Evolutionary conservation across 2,888 invertebrate genomes (phyloP), one percentile per base, ranked within the genome.

Genomic region (Dermolepida albohirtum): DNA sequence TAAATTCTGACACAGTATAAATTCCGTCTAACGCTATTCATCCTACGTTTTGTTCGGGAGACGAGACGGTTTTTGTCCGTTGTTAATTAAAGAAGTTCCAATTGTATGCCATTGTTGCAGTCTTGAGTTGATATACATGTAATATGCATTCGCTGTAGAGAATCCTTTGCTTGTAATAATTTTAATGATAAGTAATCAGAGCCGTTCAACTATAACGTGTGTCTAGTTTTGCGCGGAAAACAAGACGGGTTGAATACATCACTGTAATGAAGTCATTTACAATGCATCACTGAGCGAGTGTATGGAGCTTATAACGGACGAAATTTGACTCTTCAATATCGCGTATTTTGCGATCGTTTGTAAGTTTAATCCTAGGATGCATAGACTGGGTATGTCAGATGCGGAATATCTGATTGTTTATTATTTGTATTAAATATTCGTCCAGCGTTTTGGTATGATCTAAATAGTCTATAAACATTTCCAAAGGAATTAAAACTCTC

Each of bases 1-100:
- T 59, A 59, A 44, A 44, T 59, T 59, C 59, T 44, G 59, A 59
- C 59, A 59, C 59, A n/a, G 59, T 43, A 59, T 59, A 59, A 59
- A 44, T 59, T 59, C 44, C 44, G 59, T 59, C 54, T 44, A 12
- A 14, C 44, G 43, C 54, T 40, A 54, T 54, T 54, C 54, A 54
- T 54, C 54, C 17, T 54, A 17, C 40, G 54, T 54, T 54, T 40
- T 54, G 54, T 54, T 40, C 54, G 14, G n/a, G 54, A 54, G 34
- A 34, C 34, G 44, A 12, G 14, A 14, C 44, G n/a, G 12, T 16
- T 44, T 44, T 44, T 44, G 44, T 44, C 44, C 11, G 12, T 6
- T 51, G 29, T 51, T 51, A 51, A 51, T 51, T 51, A 51, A 51
- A 51, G n/a, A 29, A 51, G n/a, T 27, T 27, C 51, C 44, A 27